phyloP scores from a whole-genome alignment of 2,797 vertebrate genomes.

The Hippopotamyrus pictus region DNA sequence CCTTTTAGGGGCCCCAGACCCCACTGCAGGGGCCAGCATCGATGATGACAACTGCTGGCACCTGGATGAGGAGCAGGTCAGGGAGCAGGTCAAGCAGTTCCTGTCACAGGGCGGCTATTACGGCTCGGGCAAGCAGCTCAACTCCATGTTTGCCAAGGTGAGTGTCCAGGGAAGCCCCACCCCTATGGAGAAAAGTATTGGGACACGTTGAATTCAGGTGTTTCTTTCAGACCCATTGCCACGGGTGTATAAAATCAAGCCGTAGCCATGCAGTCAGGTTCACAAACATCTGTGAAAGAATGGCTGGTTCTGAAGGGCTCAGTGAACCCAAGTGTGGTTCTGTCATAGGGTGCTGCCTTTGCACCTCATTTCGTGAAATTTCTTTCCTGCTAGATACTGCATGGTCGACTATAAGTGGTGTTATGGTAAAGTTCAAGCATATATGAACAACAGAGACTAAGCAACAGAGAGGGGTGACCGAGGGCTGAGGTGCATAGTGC shows the following conservation, averaged over 20 bases:
- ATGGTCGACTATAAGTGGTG: background rate
- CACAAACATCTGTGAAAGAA: background rate
- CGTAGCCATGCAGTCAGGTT: background rate
- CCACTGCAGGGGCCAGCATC: slow-evolving; percentile 93
- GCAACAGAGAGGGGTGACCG: background rate
- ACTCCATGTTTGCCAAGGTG: slow-evolving; percentile 96
- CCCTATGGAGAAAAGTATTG: background rate
- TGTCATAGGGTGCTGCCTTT: background rate
- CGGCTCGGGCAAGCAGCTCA: slow-evolving; percentile 94
- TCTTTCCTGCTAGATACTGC: background rate
- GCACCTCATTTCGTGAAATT: background rate
- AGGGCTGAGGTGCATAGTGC: background rate
- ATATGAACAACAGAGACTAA: background rate
- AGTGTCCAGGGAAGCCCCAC: slow-evolving; percentile 16
- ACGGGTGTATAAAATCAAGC: background rate
- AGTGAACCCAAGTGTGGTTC: background rate
- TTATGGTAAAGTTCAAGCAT: background rate
- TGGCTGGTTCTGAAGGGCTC: background rate
- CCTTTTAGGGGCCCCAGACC: slow-evolving; percentile 83
- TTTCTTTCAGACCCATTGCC: background rate
- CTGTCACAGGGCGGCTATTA: slow-evolving; percentile 95
- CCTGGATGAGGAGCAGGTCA: slow-evolving; percentile 93
- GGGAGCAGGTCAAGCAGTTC: slow-evolving; percentile 95
- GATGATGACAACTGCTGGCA: slow-evolving; percentile 98
- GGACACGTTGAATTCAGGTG: background rate